Base-by-base conservation (phyloP, 2,888 invertebrate species). In the Arrhopalites spinosus region DNA sequence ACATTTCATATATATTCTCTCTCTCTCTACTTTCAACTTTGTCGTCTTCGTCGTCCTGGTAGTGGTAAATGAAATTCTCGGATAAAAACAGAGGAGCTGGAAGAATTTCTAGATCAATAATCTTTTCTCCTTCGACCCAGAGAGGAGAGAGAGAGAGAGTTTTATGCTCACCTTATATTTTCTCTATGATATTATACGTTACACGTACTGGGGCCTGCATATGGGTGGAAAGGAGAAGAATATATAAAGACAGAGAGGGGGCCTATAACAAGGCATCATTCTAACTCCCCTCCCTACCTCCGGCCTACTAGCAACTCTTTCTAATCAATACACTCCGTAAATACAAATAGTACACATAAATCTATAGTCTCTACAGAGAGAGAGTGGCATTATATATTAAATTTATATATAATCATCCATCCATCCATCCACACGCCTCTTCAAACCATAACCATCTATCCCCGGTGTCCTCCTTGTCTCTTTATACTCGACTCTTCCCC, bases 101-200 rank as follows among this genome's bases (percentile, higher is more conserved):
- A 47, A 72, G 72, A 72, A 72, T 72, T 63, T 47, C 63, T 47
- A 72, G 72, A 72, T 72, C 72, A 72, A 72, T 72, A 72, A 61
- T 64, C 63, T 72, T 17, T 23, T 59, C 63, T 72, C 27, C 53
- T 59, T 63, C 45, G 36, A 36, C 36, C 36, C 3, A 36, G 36
- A 36, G 36, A 36, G 36, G 36, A 36, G 5, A 36, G 36, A 36
- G 59, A 71, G 45, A 47, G 29, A 64, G 30, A 63, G 63, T 72
- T 64, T 72, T 63, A 64, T 72, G 63, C 72, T 47, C 50, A 63
- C 47, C 63, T 63, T 36, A 36, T 36, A 36, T 36, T 36, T 69
- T 69, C 59, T 36, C 69, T 53, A 27, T 27, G 36, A 36, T 36
- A 36, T 36, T 36, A 36, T 11, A 36, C 36, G 11, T 36, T n/a